phyloP scores from a whole-genome alignment of 2,797 vertebrate species.

The Rhinatrema bivittatum region DNA sequence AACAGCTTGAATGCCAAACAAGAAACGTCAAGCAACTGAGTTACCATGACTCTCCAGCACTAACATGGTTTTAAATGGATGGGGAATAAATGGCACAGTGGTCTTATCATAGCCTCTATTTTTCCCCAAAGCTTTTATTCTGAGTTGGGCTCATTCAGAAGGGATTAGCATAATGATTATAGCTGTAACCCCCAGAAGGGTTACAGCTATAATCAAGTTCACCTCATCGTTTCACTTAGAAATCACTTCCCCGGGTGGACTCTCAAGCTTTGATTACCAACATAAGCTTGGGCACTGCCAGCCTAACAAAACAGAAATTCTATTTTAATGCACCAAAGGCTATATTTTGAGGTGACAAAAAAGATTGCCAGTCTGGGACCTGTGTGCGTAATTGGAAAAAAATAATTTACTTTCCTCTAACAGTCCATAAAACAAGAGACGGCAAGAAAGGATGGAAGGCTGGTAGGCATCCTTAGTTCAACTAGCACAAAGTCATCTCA shows the following conservation, averaged over 20 bases:
- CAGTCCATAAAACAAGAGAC: slow-evolving; percentile 22
- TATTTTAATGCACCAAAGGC: background rate
- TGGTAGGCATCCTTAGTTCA: slow-evolving; percentile 11
- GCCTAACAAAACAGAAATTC: background rate
- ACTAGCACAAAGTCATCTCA: background rate
- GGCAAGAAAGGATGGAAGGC: slow-evolving; percentile 14
- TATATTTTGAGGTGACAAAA: too few relatives aligned
- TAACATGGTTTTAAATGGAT: slow-evolving; percentile 23
- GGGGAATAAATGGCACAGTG: slow-evolving; percentile 27
- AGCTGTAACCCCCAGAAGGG: slow-evolving; percentile 34
- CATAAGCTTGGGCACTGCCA: background rate
- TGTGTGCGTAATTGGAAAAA: too few relatives aligned
- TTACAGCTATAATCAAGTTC: slow-evolving; percentile 36
- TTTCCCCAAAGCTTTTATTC: slow-evolving; percentile 22
- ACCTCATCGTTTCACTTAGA: slow-evolving; percentile 35
- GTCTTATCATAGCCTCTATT: slow-evolving; percentile 20
- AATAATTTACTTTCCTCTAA: background rate
- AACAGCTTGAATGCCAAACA: slow-evolving; percentile 11
- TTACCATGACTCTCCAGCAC: slow-evolving; percentile 1
- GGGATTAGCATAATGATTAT: slow-evolving; percentile 39
- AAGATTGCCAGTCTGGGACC: too few relatives aligned
- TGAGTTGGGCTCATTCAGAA: slow-evolving; percentile 32
- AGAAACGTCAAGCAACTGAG: slow-evolving; percentile 21
- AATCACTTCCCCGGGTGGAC: slow-evolving; percentile 38
- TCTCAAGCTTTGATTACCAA: slow-evolving; percentile 40